Conservation (phyloP, 2,888 invertebrate genomes). For the Drosophila rubida region DNA sequence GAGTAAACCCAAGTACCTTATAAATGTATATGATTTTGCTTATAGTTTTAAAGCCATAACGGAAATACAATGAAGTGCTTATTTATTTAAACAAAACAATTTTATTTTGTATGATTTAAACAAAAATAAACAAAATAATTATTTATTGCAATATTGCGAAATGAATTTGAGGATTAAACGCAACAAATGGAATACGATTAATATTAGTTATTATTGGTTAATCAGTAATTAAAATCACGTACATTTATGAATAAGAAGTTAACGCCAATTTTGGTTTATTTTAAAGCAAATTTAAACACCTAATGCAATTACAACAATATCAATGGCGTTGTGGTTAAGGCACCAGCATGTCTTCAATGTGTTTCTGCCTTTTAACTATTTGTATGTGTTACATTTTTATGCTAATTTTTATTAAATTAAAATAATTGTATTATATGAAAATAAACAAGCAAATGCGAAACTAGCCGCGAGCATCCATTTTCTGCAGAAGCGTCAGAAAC, state of each 20-base stretch:
- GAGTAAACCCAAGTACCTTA: constrained; percentile 78
- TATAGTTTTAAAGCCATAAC: constrained; percentile 56
- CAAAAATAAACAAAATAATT: constrained; percentile 8
- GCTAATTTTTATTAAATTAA: constrained; percentile 35
- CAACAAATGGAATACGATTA: constrained; percentile 32
- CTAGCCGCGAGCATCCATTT: constrained; percentile 71
- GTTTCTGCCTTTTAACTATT: constrained; percentile 44
- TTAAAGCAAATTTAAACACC: constrained; percentile 6
- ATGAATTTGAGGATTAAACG: constrained; percentile 11
- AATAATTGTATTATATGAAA: constrained; percentile 37
- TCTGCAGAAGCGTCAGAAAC: constrained; percentile 79
- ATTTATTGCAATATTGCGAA: constrained; percentile 48
- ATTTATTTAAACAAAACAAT: constrained; percentile 53
- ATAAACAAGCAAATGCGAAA: constrained; percentile 14
- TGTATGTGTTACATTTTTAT: constrained; percentile 39
- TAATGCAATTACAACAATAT: constrained; percentile 26
- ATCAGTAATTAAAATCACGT: constrained; percentile 13
- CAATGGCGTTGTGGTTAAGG: constrained; percentile 28
- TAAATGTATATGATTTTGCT: constrained; percentile 73
- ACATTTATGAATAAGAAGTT: not conserved
- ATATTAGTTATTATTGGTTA: constrained; percentile 37
- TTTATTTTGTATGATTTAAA: constrained; percentile 39
- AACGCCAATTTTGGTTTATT: constrained; percentile 7
- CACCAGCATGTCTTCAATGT: constrained; percentile 37
- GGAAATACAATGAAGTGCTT: constrained; percentile 47